Evolutionary conservation across 1,140 invertebrate species (phyloP).

Genomic region (Platyscapa corneri): DNA sequence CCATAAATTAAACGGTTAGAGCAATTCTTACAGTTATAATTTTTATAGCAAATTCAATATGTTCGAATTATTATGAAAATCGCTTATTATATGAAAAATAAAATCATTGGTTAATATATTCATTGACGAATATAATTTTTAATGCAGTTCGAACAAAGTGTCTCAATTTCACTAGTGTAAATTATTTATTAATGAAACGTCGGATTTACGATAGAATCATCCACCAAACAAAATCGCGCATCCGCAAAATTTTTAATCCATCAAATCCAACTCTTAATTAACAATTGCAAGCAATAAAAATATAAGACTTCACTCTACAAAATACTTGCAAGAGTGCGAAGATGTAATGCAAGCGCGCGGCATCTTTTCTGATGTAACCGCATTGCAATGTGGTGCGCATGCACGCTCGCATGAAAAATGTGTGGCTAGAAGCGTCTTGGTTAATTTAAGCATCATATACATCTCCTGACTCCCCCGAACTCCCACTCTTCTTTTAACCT

Average conservation of each 20-base stretch:
- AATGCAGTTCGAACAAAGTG: not conserved
- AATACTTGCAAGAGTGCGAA: not conserved
- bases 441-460: not conserved
- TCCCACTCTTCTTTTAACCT: not conserved
- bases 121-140: not conserved
- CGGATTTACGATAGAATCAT: not conserved
- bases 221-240: not conserved
- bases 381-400: not conserved
- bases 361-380: constrained; percentile 22
- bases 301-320: not conserved
- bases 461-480: not conserved
- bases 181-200: not conserved
- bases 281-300: not conserved
- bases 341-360: not conserved
- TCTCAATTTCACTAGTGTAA: not conserved
- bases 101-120: too few species aligned
- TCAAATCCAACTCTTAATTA: not conserved
- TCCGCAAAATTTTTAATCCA: not conserved
- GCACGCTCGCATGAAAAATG: not conserved
- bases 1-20: too few species aligned
- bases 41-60: too few species aligned
- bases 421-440: constrained; percentile 13
- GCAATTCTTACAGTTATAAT: too few species aligned
- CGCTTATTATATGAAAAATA: too few species aligned
- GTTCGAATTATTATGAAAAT: too few species aligned